Evolutionary conservation across 2,888 invertebrate species (phyloP).

Genomic region (Eupeodes luniger): DNA sequence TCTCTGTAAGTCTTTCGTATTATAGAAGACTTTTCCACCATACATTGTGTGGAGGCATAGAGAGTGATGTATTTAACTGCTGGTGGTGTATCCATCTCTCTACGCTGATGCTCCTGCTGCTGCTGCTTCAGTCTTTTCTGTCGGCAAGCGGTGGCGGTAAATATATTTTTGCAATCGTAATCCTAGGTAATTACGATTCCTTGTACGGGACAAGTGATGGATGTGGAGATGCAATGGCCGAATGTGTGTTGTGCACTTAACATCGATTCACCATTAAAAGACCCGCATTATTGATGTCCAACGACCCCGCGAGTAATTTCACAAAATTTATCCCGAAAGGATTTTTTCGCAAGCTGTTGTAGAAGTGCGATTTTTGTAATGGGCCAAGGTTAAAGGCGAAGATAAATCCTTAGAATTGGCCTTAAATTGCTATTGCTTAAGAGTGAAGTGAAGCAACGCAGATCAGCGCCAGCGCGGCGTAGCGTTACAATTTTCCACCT

Average conservation of each 20-base stretch:
- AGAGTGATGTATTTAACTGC: conserved; percentile 64
- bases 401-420: conserved; percentile 60
- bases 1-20: conserved; percentile 27
- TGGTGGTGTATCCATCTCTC: conserved; percentile 35
- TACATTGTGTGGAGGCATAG: background rate
- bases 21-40: conserved; percentile 26
- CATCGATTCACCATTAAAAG: conserved; percentile 74
- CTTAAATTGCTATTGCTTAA: conserved; percentile 55
- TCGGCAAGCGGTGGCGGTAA: conserved; percentile 2
- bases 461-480: too few species aligned
- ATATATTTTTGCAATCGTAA: conserved; percentile 72
- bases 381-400: conserved; percentile 18
- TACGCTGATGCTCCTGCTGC: background rate
- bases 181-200: conserved; percentile 75
- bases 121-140: too few species aligned
- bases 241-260: conserved; percentile 58
- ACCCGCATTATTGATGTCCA: conserved; percentile 73
- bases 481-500: conserved; percentile 61
- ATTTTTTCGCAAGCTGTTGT: conserved; percentile 5
- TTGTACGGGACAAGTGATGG: conserved; percentile 74
- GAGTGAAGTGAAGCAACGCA: too few species aligned
- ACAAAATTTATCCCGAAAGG: conserved; percentile 67
- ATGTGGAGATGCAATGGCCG: conserved; percentile 70
- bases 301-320: conserved; percentile 72
- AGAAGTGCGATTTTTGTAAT: conserved; percentile 21